Percentiles rank a stretch among this genome's conserved stretches.
Conservation (phyloP, 2,888 invertebrate species). For the Caradrina clavipalpis region DNA sequence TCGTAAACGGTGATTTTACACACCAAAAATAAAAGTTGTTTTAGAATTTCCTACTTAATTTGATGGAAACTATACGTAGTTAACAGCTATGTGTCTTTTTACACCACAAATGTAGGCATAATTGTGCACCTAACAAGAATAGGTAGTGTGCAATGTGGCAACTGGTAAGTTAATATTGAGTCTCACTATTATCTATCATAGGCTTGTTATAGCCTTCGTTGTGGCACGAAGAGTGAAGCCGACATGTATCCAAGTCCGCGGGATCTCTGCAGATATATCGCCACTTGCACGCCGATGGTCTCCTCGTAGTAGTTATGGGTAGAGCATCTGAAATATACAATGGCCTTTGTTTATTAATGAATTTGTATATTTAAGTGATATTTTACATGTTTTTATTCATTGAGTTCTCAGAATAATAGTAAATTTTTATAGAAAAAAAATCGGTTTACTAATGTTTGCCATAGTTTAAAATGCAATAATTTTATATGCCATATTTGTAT, state of each 20-base stretch:
- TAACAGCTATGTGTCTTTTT: too few relatives aligned
- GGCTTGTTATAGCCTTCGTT: conserved; percentile 8
- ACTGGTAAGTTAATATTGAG: background rate
- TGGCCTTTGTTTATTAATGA: background rate
- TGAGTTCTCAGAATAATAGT: background rate
- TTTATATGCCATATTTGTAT: too few relatives aligned
- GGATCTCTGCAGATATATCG: conserved; percentile 71
- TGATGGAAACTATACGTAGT: too few relatives aligned
- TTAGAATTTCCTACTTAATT: too few relatives aligned
- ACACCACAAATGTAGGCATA: too few relatives aligned
- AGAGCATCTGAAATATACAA: background rate
- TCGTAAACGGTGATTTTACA: too few relatives aligned
- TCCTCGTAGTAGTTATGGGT: conserved; percentile 25
- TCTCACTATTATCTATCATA: conserved; percentile 26
- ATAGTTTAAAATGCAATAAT: too few relatives aligned
- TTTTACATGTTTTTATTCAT: background rate
- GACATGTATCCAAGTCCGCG: conserved; percentile 72
- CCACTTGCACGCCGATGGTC: conserved; percentile 73
- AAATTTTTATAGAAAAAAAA: too few relatives aligned
- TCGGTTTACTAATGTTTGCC: too few relatives aligned
- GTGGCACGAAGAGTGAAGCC: conserved; percentile 61
- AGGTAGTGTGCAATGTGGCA: too few relatives aligned
- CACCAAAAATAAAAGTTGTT: too few relatives aligned
- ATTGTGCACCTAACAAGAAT: too few relatives aligned
- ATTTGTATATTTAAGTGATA: background rate